These are phyloP conservation scores for Chaetoderma sp. DNA, from an alignment of 2,888 invertebrate genomes.

Conservation along the genomic window DNA sequence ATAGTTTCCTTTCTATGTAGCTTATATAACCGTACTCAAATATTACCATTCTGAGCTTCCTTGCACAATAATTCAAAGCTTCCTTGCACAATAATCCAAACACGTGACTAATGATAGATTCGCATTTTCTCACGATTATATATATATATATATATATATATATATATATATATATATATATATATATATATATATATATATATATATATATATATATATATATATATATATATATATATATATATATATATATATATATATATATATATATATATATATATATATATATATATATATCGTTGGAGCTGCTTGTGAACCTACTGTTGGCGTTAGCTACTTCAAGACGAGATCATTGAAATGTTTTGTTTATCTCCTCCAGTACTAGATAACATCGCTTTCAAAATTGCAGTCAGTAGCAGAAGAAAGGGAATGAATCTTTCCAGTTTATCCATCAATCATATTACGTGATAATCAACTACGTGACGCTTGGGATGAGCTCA, in stretches of 20 bases:
- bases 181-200: background rate
- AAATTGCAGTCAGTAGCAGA: background rate
- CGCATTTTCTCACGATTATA: background rate
- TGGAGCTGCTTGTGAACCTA: background rate
- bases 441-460: no score
- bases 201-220: background rate
- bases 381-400: background rate
- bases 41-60: background rate
- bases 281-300: background rate
- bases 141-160: background rate
- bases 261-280: background rate
- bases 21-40: background rate
- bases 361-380: background rate
- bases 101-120: background rate
- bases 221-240: slow-evolving; percentile 1
- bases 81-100: background rate
- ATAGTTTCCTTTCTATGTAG: background rate
- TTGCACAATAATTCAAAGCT: no score
- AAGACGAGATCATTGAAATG: background rate
- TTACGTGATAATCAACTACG: no score
- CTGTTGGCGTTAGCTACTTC: background rate
- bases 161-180: background rate
- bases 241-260: slow-evolving; percentile 1
- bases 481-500: no score
- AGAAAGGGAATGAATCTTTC: no score